phyloP scores from a whole-genome alignment of 2,113 vertebrate genomes.

The Rynchops niger region DNA sequence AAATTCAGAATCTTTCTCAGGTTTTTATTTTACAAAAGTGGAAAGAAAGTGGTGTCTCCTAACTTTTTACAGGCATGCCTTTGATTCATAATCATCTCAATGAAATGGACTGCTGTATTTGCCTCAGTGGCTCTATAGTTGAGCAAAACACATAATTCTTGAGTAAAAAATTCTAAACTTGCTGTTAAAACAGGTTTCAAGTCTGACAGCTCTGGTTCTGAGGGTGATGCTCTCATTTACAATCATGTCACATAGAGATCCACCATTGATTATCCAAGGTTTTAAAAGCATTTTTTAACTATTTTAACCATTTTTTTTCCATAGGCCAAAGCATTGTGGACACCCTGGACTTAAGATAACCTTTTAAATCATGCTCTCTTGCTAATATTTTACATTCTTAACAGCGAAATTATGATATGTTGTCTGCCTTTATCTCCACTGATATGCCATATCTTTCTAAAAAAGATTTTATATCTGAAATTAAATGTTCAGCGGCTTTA shows the following conservation, averaged over 20 bases:
- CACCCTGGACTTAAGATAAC: background rate
- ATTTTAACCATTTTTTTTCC: background rate
- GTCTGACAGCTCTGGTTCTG: background rate
- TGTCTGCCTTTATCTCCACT: background rate
- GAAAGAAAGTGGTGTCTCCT: background rate
- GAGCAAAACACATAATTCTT: background rate
- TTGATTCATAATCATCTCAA: background rate
- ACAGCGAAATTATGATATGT: background rate
- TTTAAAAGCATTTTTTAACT: background rate
- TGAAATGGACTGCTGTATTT: background rate
- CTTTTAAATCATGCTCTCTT: background rate
- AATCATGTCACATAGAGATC: rapidly evolving
- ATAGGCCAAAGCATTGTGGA: background rate
- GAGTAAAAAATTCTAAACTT: background rate
- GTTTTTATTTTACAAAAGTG: background rate
- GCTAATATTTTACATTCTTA: background rate
- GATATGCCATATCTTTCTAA: rapidly evolving
- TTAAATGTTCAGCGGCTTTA: background rate
- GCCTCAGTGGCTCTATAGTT: background rate
- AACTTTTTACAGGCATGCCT: background rate
- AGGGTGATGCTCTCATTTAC: background rate
- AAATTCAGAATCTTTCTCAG: background rate
- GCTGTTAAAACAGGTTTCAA: background rate
- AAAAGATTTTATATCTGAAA: background rate
- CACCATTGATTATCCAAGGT: rapidly evolving